Percentiles rank a stretch among this genome's conserved stretches.
These are phyloP conservation scores for Leptonema lineaticorne DNA, from an alignment of 1,140 invertebrate species.

Conservation along the genomic window DNA sequence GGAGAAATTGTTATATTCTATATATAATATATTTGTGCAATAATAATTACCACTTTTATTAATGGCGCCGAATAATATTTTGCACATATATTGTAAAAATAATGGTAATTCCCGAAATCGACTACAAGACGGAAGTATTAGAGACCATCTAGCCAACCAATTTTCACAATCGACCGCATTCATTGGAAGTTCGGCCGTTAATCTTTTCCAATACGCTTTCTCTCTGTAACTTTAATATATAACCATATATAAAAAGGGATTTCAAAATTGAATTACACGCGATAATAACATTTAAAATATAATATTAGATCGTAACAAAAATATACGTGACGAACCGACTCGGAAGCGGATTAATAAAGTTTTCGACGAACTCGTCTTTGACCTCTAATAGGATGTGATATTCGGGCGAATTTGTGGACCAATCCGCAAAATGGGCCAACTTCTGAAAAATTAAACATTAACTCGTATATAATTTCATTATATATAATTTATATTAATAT, in stretches of 20 bases:
- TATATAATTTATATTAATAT: not conserved
- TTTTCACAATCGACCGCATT: conserved; percentile 56
- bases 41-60: conserved; percentile 68
- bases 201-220: conserved; percentile 50
- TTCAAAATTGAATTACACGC: not conserved
- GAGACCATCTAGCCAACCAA: conserved; percentile 68
- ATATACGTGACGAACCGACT: conserved; percentile 48
- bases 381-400: conserved; percentile 68
- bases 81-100: conserved; percentile 70
- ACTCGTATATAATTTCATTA: not conserved
- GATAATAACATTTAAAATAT: not conserved
- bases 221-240: conserved; percentile 47
- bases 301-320: not conserved
- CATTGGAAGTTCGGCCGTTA: conserved; percentile 48
- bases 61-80: conserved; percentile 70
- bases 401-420: conserved; percentile 68
- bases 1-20: too few species aligned
- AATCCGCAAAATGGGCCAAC: conserved; percentile 70
- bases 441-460: conserved; percentile 53
- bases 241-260: not conserved
- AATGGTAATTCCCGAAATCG: conserved; percentile 64
- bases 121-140: conserved; percentile 56
- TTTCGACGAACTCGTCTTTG: conserved; percentile 65
- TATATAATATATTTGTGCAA: not conserved
- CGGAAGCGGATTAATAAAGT: conserved; percentile 60